Evolutionary conservation across 2,113 vertebrate genomes (phyloP).

Genomic region (Hydropotes inermis): DNA sequence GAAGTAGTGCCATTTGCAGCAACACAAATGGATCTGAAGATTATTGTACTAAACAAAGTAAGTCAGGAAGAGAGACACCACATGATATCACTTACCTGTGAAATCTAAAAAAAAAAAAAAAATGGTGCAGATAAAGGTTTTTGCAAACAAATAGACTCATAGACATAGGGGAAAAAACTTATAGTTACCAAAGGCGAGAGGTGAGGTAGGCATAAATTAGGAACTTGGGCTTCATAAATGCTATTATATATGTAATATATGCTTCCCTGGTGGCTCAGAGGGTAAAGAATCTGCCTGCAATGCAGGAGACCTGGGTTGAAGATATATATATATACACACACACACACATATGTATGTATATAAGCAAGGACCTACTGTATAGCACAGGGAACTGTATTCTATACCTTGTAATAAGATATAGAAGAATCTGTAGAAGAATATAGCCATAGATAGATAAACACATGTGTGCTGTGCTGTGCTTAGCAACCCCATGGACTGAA

Average conservation of each 20-base stretch:
- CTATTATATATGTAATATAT: neutral
- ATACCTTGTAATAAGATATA: neutral
- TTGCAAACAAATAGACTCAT: neutral
- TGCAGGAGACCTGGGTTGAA: neutral
- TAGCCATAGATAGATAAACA: neutral
- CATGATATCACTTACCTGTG: neutral
- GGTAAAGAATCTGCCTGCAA: neutral
- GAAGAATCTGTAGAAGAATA: neutral
- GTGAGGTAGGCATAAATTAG: neutral
- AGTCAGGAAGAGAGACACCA: neutral
- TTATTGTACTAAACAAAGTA: neutral
- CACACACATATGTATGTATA: fast-evolving
- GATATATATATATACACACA: neutral
- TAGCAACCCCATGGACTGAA: neutral
- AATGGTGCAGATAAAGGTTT: neutral
- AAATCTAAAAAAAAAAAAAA: too few species aligned
- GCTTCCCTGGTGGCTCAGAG: neutral
- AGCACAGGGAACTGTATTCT: neutral
- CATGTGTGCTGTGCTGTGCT: neutral
- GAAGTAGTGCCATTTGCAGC: neutral
- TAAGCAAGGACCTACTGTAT: neutral
- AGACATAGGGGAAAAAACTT: neutral
- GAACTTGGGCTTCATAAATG: neutral
- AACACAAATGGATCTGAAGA: too few species aligned
- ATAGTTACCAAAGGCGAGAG: neutral